phyloP scores from a whole-genome alignment of 2,113 vertebrate species.

The Empidonax alnorum region DNA sequence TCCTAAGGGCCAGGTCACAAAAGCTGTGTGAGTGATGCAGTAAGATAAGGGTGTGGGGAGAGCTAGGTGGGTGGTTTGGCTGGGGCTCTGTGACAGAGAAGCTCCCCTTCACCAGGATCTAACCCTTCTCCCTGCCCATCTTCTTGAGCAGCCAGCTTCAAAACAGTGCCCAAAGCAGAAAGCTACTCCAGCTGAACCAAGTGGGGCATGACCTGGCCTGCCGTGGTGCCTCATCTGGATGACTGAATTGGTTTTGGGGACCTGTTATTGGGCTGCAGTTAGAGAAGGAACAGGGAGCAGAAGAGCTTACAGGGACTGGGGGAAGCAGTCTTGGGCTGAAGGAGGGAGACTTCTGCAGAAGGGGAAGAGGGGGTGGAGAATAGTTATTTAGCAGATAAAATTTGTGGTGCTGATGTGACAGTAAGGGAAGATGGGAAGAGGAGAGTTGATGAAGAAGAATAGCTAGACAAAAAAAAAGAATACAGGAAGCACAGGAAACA shows the following conservation, averaged over 20 bases:
- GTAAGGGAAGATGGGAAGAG: neutral
- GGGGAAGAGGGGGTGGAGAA: neutral
- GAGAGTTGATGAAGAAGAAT: neutral
- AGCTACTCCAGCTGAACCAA: neutral
- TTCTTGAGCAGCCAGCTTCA: neutral
- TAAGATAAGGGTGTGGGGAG: neutral
- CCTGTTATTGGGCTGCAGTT: neutral
- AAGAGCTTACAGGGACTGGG: neutral
- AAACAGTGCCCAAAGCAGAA: neutral
- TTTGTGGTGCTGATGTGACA: neutral
- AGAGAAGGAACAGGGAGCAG: neutral
- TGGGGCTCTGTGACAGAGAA: neutral
- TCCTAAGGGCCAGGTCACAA: neutral
- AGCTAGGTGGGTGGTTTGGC: accelerated
- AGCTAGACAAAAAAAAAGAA: neutral
- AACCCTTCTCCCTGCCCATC: accelerated
- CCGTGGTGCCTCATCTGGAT: accelerated
- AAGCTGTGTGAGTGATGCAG: neutral
- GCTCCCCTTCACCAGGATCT: neutral
- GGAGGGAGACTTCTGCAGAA: neutral
- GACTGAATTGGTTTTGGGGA: neutral
- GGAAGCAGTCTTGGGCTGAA: neutral
- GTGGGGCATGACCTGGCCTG: neutral
- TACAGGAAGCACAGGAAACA: neutral
- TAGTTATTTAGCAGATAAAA: neutral